Conservation (phyloP, 2,888 invertebrate species). For the Lasioglossum malachurum region DNA sequence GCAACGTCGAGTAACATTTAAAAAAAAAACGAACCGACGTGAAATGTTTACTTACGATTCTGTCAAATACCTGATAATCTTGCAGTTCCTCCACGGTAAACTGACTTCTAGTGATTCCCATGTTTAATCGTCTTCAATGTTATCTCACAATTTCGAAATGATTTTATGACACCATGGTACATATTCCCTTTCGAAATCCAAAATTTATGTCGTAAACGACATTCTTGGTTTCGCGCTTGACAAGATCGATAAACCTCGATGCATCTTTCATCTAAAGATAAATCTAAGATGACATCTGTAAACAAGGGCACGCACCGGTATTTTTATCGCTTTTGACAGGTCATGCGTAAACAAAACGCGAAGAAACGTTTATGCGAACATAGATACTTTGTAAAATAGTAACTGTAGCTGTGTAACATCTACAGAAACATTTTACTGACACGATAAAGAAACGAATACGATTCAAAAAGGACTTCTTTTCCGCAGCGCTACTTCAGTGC, state of each 20-base stretch:
- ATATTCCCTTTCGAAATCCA: neutral
- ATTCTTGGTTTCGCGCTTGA: slow-evolving; percentile 12
- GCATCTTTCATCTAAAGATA: slow-evolving; percentile 30
- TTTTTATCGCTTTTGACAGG: neutral
- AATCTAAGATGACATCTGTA: slow-evolving; percentile 2
- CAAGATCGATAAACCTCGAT: slow-evolving; percentile 33
- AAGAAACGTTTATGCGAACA: neutral
- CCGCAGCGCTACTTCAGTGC: neutral
- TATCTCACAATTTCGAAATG: neutral
- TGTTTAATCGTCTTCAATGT: slow-evolving; percentile 79
- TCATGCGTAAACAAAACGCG: neutral
- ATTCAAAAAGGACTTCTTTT: neutral
- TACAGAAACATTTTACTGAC: neutral
- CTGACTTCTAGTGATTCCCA: slow-evolving; percentile 94
- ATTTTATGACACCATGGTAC: neutral
- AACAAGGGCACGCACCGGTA: neutral
- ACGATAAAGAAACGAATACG: neutral
- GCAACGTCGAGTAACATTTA: slow-evolving; percentile 79
- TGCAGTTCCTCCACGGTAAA: slow-evolving; percentile 95
- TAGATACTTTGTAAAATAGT: neutral
- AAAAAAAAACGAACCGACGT: neutral
- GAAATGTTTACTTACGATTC: neutral
- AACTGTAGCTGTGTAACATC: neutral
- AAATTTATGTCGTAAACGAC: neutral
- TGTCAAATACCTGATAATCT: slow-evolving; percentile 91